Evolutionary conservation across 2,888 invertebrate genomes (phyloP), one percentile per base, ranked within the genome.

Genomic region (Malthinus seriepunctatus): DNA sequence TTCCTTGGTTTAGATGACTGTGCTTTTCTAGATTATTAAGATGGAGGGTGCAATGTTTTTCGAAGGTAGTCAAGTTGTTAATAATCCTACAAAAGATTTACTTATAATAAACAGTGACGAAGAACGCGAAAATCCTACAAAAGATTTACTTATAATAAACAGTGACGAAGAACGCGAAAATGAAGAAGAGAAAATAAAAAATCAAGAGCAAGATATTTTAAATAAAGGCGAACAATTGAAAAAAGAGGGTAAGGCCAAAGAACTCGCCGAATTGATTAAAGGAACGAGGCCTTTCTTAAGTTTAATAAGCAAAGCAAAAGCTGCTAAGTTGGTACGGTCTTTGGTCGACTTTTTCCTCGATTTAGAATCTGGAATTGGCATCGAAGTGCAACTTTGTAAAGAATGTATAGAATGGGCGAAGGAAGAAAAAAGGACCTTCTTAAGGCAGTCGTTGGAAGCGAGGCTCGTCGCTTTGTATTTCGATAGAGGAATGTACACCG

Each of bases 291-390:
- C n/a, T n/a, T n/a, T n/a, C n/a, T n/a, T n/a, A n/a, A n/a, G n/a
- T n/a, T n/a, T n/a, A n/a, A n/a, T n/a, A n/a, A n/a, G n/a, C 78
- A 99, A 99, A 83, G 98, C 99, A 33, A 99, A 99, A 82, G 99
- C 99, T 51, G 98, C 98, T 1, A 99, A 99, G 80, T 82, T 99
- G 71, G 98, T 99, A 7, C 87, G 98, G 64, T 93, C 95, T 12
- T 83, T 99, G 68, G 97, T 99, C 8, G 99, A 99, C 78, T 89
- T 96, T 82, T 99, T 99, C 80, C 82, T 99, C 69, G 97, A 97
- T 77, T 87, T 99, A 81, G 97, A 98, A 78, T 95, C 96, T 64
- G 93, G 91, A 48, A 96, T 95, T 65, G 97, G 97, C 51, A 94
- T 94, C 64, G 97, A 97, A 83, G 91, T 91, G 51, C 90, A n/a